Conservation (phyloP, 2,113 vertebrate genomes). For the Caranx melampygus region DNA sequence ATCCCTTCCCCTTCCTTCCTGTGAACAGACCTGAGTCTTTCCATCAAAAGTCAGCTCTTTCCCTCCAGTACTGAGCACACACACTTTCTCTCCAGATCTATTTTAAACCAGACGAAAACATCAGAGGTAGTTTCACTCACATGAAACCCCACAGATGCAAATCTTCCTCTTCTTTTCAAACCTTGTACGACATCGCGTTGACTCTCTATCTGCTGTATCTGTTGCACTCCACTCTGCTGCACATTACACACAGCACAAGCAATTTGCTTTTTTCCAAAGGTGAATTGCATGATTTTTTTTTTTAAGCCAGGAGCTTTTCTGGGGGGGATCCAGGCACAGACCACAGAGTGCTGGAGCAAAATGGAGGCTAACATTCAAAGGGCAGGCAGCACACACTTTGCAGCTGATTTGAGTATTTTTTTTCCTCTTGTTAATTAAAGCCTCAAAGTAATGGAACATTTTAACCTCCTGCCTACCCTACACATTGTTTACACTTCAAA, state of each 20-base stretch:
- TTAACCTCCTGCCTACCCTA: not conserved
- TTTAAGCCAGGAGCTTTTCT: constrained; percentile 33
- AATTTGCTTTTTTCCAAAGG: constrained; percentile 41
- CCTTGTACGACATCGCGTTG: not conserved
- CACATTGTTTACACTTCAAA: constrained; percentile 9
- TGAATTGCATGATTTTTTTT: constrained; percentile 29
- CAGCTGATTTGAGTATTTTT: constrained; percentile 24
- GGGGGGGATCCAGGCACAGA: constrained; percentile 15
- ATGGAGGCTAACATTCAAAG: constrained; percentile 44
- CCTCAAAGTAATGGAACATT: constrained; percentile 1
- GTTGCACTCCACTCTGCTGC: constrained; percentile 34
- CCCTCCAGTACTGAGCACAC: not conserved
- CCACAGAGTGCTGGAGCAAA: constrained; percentile 19
- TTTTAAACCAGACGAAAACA: constrained; percentile 45
- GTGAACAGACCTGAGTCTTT: constrained; percentile 31
- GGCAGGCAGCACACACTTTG: constrained; percentile 14
- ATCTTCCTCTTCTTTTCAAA: constrained; percentile 47
- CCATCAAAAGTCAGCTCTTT: constrained; percentile 37
- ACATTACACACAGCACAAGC: constrained; percentile 31
- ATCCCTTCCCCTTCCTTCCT: constrained; percentile 15
- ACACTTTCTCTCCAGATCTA: constrained; percentile 30
- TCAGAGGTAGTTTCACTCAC: constrained; percentile 43
- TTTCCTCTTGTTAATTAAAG: constrained; percentile 2
- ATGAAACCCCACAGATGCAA: constrained; percentile 46
- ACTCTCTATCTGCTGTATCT: constrained; percentile 45